Base-by-base conservation (phyloP, 2,888 invertebrate species). In the Lepidochitona cinerea region DNA sequence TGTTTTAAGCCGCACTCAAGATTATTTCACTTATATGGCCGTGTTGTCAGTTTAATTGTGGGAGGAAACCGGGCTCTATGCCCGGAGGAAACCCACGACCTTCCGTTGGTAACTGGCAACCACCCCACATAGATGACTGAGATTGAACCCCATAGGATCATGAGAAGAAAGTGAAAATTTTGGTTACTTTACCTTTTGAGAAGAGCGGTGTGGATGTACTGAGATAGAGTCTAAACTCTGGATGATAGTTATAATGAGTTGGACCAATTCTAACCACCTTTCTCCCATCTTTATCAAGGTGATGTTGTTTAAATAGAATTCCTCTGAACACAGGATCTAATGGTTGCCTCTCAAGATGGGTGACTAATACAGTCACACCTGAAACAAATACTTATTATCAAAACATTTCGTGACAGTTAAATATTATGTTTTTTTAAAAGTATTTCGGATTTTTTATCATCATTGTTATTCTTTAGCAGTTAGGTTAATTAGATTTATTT, bases 331-430 rank as follows among this genome's bases (percentile, higher is more conserved):
- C 70, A 0, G 84, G 83, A 52, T 85, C 84, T 36, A 89, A 79
- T 0, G 87, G 86, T 65, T 86, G 85, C 66, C 87, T 72, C 74
- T 89, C 89, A n/a, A 89, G 75, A 76, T 89, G 87, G 3, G 88
- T 89, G 59, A 89, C 84, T 68, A 89, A 74, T 5, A 89, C 79
- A 7, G 88, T 85, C 52, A 87, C 81, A 74, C 89, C 89, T 89
- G 77, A 6, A 75, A 18, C 9, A 41, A 41, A n/a, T n/a, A n/a
- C 7, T 4, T n/a, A 49, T 49, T 2, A 23, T 49, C 7, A 49
- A 49, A 49, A 18, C 2, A n/a, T n/a, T n/a, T 4, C 49, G 1
- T 49, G 7, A 49, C 18, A 49, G n/a, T n/a, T n/a, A n/a, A n/a
- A n/a, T 41, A 18, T 12, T 18, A 41, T 41, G 41, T 41, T 41